phyloP scores from a whole-genome alignment of 2,113 vertebrate genomes.

The Antennarius striatus region DNA sequence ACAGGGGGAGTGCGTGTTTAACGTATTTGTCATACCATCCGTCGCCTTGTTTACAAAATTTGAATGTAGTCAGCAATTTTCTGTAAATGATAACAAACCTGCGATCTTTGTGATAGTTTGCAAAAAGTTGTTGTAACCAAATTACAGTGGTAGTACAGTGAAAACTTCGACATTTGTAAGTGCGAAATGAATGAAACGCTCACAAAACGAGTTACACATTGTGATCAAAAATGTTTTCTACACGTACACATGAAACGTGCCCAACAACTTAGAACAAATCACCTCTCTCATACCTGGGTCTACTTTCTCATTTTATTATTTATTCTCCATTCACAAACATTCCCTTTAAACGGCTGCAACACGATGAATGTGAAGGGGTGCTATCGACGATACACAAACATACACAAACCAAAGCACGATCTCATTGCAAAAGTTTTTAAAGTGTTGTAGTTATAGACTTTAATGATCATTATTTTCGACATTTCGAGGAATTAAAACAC shows the following conservation, averaged over 20 bases:
- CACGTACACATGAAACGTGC: background rate
- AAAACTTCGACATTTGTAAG: background rate
- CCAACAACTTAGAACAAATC: background rate
- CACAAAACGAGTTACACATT: too few species aligned
- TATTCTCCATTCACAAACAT: conserved; percentile 50
- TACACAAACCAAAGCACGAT: background rate
- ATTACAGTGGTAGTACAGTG: background rate
- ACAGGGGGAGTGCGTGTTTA: conserved; percentile 48
- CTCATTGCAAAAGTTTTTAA: rapidly evolving
- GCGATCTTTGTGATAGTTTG: too few species aligned
- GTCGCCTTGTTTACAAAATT: conserved; percentile 38
- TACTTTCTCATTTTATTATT: background rate
- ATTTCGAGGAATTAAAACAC: rapidly evolving
- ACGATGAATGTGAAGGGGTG: conserved; percentile 27
- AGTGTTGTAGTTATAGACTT: rapidly evolving
- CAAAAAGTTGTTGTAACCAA: background rate
- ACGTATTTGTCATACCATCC: background rate
- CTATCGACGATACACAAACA: too few species aligned
- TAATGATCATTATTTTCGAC: rapidly evolving
- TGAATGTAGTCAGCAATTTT: background rate
- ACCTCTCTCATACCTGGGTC: conserved; percentile 2
- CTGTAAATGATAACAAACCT: too few species aligned
- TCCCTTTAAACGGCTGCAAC: conserved; percentile 76
- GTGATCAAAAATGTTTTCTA: too few species aligned
- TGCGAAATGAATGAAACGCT: background rate